These are phyloP conservation scores for Ictidomys tridecemlineatus DNA, from an alignment of 2,113 vertebrate species.

Conservation along the genomic window DNA sequence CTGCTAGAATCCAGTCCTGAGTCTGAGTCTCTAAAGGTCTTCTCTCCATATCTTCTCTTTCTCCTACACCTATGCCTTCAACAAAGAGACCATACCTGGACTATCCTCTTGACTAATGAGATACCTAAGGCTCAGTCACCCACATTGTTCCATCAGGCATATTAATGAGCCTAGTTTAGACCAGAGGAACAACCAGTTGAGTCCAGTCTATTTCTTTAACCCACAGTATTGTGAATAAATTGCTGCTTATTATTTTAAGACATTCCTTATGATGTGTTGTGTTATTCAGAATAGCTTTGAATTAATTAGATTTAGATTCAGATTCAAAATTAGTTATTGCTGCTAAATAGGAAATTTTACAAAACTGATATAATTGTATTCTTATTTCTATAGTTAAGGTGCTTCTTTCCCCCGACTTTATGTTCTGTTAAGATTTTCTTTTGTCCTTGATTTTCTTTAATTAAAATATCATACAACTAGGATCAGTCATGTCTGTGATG, in stretches of 20 bases:
- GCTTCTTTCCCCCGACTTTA: background rate
- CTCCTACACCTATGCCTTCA: background rate
- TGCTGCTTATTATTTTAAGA: background rate
- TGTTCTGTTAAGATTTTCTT: background rate
- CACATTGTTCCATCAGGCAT: background rate
- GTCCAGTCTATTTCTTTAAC: background rate
- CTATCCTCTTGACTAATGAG: background rate
- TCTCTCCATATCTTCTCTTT: background rate
- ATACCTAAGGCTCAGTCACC: background rate
- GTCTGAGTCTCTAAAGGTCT: background rate
- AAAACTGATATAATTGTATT: background rate
- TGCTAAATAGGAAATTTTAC: background rate
- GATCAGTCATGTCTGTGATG: background rate
- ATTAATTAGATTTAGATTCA: background rate
- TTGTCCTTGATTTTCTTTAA: background rate
- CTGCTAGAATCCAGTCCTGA: background rate
- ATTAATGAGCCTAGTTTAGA: background rate
- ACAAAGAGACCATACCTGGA: background rate
- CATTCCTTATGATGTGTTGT: background rate
- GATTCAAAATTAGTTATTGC: background rate
- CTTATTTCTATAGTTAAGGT: background rate
- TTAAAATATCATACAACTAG: background rate
- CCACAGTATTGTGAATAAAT: background rate
- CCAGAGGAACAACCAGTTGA: background rate
- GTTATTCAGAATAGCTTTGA: background rate